Evolutionary conservation across 2,113 vertebrate genomes (phyloP).

Genomic region (Theristicus caerulescens): DNA sequence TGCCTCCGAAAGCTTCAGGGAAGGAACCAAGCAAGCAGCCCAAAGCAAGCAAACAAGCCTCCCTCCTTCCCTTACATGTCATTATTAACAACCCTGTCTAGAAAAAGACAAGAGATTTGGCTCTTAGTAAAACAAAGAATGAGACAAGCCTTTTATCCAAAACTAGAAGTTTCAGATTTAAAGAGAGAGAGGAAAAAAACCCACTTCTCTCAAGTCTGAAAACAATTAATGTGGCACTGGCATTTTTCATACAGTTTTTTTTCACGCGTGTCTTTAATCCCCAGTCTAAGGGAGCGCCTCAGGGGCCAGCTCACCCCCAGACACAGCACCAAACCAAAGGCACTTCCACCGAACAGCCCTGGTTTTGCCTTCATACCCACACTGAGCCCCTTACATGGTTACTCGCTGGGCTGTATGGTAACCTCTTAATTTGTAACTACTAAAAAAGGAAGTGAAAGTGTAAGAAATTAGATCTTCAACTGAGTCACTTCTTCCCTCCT

Average conservation of each 20-base stretch:
- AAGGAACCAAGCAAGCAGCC: not conserved
- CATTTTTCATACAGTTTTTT: not conserved
- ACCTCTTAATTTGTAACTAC: not conserved
- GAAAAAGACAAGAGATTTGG: not conserved
- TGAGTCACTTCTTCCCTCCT: not conserved
- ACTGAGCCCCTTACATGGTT: accelerated
- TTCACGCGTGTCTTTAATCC: not conserved
- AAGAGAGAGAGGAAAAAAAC: not conserved
- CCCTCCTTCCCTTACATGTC: not conserved
- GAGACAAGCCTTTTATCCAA: not conserved
- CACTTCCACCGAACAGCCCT: not conserved
- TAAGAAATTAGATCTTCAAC: not conserved
- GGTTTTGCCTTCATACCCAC: accelerated
- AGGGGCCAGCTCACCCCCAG: accelerated
- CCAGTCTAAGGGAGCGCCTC: accelerated
- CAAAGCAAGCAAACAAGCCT: not conserved
- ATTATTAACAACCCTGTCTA: not conserved
- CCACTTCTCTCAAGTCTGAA: not conserved
- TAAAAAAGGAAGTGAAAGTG: not conserved
- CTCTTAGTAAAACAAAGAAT: not conserved
- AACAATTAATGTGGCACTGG: not conserved
- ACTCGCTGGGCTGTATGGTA: not conserved
- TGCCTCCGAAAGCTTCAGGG: not conserved
- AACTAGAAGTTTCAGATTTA: accelerated
- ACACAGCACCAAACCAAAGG: accelerated